Percentiles rank a stretch among this genome's conserved stretches.
Conservation (phyloP, 2,888 invertebrate genomes). For the Alentia gelatinosa region DNA sequence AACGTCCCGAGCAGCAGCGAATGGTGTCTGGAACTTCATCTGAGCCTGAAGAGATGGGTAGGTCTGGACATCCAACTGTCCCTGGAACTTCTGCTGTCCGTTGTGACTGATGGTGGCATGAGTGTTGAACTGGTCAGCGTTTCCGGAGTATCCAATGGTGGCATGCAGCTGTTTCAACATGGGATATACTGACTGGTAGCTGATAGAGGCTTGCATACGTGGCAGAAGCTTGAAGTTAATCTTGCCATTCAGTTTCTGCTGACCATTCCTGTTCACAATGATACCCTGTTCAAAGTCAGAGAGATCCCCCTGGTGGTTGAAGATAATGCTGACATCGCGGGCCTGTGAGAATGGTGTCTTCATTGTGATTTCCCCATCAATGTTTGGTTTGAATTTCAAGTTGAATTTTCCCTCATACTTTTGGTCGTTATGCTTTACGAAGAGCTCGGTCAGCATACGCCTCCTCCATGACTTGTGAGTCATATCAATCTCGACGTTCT, state of each 20-base stretch:
- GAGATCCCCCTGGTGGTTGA: constrained; percentile 30
- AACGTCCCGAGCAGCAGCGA: not conserved
- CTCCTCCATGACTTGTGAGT: constrained; percentile 18
- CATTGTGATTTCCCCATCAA: constrained; percentile 24
- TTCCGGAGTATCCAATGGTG: not conserved
- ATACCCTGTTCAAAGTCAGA: not conserved
- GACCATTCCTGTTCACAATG: not conserved
- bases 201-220: not conserved
- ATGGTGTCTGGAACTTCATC: not conserved
- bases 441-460: not conserved
- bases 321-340: not conserved
- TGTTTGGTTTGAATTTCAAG: not conserved
- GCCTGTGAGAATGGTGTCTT: constrained; percentile 38
- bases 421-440: not conserved
- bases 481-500: not conserved
- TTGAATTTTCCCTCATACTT: not conserved
- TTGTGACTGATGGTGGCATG: not conserved
- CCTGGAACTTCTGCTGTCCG: not conserved
- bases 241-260: not conserved
- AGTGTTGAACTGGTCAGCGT: not conserved
- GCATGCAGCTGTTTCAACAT: not conserved
- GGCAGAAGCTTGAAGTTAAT: not conserved
- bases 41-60: not conserved
- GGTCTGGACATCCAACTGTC: not conserved
- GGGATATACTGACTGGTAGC: not conserved